Percentiles rank a stretch among this genome's conserved stretches.
phyloP scores from a whole-genome alignment of 1,140 invertebrate species.

The Dysdera silvatica region DNA sequence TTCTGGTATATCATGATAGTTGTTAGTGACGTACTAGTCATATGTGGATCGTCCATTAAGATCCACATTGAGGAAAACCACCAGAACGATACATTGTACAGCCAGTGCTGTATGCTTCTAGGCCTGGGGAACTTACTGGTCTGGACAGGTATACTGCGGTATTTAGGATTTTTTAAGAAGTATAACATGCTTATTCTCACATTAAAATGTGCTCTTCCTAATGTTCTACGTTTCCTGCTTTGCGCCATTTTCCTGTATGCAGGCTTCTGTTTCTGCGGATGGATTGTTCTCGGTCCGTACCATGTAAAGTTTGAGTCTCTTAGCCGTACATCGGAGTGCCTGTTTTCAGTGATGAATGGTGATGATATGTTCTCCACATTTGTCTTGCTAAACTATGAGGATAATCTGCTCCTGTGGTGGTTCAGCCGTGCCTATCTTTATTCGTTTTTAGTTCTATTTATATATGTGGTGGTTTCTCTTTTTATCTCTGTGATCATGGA shows the following conservation, averaged over 20 bases:
- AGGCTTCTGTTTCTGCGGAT: conserved; percentile 95
- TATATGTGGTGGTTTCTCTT: conserved; percentile 93
- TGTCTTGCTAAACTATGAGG: conserved; percentile 60
- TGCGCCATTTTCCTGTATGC: conserved; percentile 64
- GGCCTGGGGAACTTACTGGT: conserved; percentile 91
- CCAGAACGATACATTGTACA: conserved; percentile 73
- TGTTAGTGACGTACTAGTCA: conserved; percentile 85
- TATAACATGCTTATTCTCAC: conserved; percentile 97
- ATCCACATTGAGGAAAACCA: conserved; percentile 81
- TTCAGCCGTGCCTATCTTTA: conserved; percentile 95
- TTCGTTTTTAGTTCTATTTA: conserved; percentile 90
- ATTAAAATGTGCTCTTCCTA: conserved; percentile 81
- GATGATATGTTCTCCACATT: conserved; percentile 99
- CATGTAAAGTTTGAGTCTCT: conserved; percentile 91
- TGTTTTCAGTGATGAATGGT: conserved; percentile 80
- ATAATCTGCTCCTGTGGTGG: conserved; percentile 87
- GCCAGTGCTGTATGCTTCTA: conserved; percentile 84
- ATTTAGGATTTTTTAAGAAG: conserved; percentile 94
- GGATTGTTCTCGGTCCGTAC: conserved; percentile 95
- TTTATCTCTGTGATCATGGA: conserved; percentile 99
- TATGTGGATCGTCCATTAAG: conserved; percentile 86
- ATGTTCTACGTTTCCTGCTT: conserved; percentile 83
- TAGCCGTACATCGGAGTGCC: conserved; percentile 77
- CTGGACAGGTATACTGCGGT: conserved; percentile 93
- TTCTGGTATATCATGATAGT: conserved; percentile 99